Percentiles rank a stretch among this genome's conserved stretches.
These are phyloP conservation scores for Ormia ochracea DNA, from an alignment of 2,888 invertebrate genomes.

Conservation along the genomic window DNA sequence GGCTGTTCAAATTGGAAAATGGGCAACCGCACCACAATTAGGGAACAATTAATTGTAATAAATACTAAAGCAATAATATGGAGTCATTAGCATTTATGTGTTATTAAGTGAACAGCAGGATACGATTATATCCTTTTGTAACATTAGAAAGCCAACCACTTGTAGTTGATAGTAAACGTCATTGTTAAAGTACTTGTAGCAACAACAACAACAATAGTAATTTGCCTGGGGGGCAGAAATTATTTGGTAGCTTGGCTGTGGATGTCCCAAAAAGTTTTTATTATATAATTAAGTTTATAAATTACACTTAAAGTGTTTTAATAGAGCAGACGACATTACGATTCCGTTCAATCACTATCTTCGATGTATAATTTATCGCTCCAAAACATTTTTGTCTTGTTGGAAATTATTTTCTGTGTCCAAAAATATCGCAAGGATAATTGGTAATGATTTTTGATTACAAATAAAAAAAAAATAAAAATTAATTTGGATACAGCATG, in stretches of 20 bases:
- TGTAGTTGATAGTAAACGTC: neutral
- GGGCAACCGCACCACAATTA: slow-evolving; percentile 14
- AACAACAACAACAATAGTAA: neutral
- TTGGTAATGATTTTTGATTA: too few relatives aligned
- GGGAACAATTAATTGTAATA: neutral
- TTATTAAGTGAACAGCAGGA: neutral
- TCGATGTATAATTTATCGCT: too few relatives aligned
- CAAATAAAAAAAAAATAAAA: too few relatives aligned
- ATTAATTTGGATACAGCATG: too few relatives aligned
- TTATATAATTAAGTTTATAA: too few relatives aligned
- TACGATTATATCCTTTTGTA: neutral
- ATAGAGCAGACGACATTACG: too few relatives aligned
- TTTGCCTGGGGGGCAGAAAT: neutral
- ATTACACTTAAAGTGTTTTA: too few relatives aligned
- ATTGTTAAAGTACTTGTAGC: neutral
- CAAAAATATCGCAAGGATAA: too few relatives aligned
- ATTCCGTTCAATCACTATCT: too few relatives aligned
- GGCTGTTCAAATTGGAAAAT: slow-evolving; percentile 67
- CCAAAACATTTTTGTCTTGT: too few relatives aligned
- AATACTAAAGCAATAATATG: neutral
- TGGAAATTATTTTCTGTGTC: too few relatives aligned
- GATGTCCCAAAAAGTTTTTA: too few relatives aligned
- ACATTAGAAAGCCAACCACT: neutral
- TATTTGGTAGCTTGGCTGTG: neutral
- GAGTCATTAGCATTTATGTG: neutral